These are phyloP conservation scores for Calameuta idolon DNA, from an alignment of 2,888 invertebrate species.

Conservation along the genomic window DNA sequence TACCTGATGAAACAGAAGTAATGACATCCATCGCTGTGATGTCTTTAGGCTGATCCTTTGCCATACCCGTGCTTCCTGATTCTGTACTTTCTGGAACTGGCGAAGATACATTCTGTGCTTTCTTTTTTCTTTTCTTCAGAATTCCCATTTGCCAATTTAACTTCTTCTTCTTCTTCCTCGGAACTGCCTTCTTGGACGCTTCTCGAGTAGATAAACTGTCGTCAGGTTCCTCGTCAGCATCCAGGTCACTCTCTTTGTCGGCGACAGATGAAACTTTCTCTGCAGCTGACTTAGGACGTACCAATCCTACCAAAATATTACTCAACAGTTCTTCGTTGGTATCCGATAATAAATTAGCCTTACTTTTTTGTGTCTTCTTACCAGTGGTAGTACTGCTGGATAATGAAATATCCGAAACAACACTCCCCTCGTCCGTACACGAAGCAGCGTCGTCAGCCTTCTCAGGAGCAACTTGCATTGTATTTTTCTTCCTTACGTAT, in stretches of 20 bases:
- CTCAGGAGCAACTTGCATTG: conserved; percentile 14
- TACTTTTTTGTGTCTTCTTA: conserved; percentile 24
- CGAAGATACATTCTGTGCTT: conserved; percentile 4
- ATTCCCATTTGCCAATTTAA: conserved; percentile 54
- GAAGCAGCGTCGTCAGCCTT: conserved; percentile 33
- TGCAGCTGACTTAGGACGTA: conserved; percentile 15
- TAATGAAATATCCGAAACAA: conserved; percentile 53
- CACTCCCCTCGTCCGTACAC: conserved; percentile 49
- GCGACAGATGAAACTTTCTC: conserved; percentile 18
- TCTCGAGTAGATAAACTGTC: conserved; percentile 12
- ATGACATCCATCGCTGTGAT: not conserved
- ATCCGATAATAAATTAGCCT: conserved; percentile 21
- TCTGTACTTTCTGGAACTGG: not conserved
- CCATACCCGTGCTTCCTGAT: not conserved
- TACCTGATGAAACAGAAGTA: not conserved
- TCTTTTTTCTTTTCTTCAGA: conserved; percentile 34
- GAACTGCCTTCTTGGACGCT: not conserved
- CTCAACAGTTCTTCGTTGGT: conserved; percentile 46
- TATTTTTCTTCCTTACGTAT: conserved; percentile 1
- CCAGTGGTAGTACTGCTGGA: conserved; percentile 37
- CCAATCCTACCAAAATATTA: conserved; percentile 42
- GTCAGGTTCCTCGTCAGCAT: conserved; percentile 34
- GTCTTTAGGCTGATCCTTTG: not conserved
- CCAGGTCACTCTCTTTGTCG: conserved; percentile 38
- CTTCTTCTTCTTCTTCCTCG: conserved; percentile 52